Conservation (phyloP, 2,797 vertebrate species). For the Myotis pilosus region DNA sequence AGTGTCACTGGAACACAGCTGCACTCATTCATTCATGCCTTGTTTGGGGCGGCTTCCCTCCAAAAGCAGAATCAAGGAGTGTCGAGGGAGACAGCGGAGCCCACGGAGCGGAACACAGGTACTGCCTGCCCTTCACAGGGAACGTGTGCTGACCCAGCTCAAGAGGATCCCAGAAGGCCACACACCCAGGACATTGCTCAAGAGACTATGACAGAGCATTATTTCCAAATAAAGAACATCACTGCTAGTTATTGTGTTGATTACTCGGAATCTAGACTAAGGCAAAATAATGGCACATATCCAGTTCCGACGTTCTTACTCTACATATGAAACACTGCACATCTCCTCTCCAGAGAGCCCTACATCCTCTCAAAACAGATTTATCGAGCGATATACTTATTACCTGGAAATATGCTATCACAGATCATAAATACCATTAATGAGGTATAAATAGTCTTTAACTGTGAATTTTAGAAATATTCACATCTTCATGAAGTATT, state of each 20-base stretch:
- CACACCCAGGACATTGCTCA: background rate
- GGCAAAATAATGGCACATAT: background rate
- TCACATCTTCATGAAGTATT: constrained; percentile 37
- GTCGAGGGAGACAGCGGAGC: fast-evolving
- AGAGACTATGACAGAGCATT: background rate
- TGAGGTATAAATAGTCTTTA: constrained; percentile 36
- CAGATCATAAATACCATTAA: constrained; percentile 8
- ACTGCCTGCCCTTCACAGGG: background rate
- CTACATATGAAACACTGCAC: background rate
- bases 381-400: background rate
- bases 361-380: constrained; percentile 16
- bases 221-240: background rate
- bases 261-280: background rate
- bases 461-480: constrained; percentile 4
- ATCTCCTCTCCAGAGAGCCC: background rate
- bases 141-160: background rate
- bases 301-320: constrained; percentile 24
- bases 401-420: constrained; percentile 17
- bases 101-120: background rate
- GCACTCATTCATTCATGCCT: background rate
- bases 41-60: background rate
- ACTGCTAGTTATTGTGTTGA: background rate
- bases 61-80: background rate
- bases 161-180: background rate
- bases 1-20: background rate